Evolutionary conservation across 37 sponge, comb jelly and placozoan genomes (phyloP).

Genomic region (Spongia lamella): DNA sequence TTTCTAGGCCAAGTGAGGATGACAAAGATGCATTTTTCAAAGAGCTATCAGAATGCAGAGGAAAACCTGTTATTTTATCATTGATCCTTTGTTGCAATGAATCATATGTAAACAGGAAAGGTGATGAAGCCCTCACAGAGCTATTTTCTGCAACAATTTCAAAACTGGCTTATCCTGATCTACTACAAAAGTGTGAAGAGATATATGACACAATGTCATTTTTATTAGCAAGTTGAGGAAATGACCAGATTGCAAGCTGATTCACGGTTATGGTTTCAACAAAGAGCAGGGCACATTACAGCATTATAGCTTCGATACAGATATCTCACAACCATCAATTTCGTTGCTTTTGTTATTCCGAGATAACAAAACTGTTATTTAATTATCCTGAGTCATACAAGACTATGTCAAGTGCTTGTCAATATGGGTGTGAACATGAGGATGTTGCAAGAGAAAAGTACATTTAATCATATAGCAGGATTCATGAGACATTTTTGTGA

Average conservation of each 20-base stretch:
- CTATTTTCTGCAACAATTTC: conserved; percentile 2
- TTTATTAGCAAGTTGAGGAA: conserved; percentile 30
- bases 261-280: conserved; percentile 45
- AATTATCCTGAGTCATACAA: no score
- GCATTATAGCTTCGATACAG: conserved; percentile 49
- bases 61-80: conserved; percentile 40
- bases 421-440: conserved; percentile 45
- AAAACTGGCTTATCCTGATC: conserved; percentile 22
- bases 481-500: conserved; percentile 23
- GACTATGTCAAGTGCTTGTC: no score
- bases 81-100: conserved; percentile 22
- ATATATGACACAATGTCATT: neutral
- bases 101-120: no score
- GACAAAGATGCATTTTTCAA: conserved; percentile 24
- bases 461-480: neutral
- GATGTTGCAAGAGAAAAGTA: conserved; percentile 19
- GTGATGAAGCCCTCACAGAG: no score
- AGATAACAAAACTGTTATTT: neutral
- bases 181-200: conserved; percentile 43
- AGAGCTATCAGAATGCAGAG: conserved; percentile 10
- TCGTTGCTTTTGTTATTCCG: conserved; percentile 48
- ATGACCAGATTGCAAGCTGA: conserved; percentile 28
- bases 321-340: conserved; percentile 35
- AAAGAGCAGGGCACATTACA: conserved; percentile 56
- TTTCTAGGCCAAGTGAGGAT: conserved; percentile 19